Evolutionary conservation across 2,797 vertebrate species (phyloP), one percentile per base, ranked within the genome.

Genomic region (Melanotaenia boesemani): DNA sequence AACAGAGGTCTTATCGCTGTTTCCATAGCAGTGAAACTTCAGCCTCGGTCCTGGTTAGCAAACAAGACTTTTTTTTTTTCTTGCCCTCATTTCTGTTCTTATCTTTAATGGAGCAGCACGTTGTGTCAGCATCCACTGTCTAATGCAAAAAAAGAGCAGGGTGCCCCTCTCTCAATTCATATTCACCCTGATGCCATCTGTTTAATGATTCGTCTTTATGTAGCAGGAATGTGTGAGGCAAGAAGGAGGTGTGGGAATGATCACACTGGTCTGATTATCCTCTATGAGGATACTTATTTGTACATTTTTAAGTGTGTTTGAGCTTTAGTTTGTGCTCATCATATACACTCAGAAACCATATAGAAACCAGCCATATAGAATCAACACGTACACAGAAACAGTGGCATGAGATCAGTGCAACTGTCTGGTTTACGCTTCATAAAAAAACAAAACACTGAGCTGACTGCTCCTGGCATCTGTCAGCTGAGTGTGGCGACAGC

Each of bases 11-110:
- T 79, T 54, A 68, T 72, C 72, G 81, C 63, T 3, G 54, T 75
- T 80, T 77, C 58, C 62, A 63, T 60, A 57, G 1, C 6, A 22
- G 54, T 32, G 63, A 76, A 76, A 83, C 71, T 30, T 83, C 28
- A 54, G 50, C 69, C 75, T 72, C 50, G 74, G 80, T 72, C 76
- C 85, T 67, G 58, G 65, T 83, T 81, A 68, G 67, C 56, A 50
- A 77, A 69, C 11, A 76, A 77, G 70, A 55, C 77, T 66, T 79
- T 73, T 63, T 64, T 64, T 67, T 78, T 66, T 67, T 61, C 83
- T 77, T 81, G 77, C 57, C 77, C 84, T 82, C n/a, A 50, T 77
- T 86, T 70, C 86, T 88, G 87, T 90, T 83, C 87, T 71, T 92
- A 81, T 72, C 65, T 82, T 82, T 83, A 82, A 86, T 70, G 70